Evolutionary conservation across 37 sponge, comb jelly and placozoan genomes (phyloP), one percentile per base, ranked within the genome.

Genomic region (Chondrilla cf. caribensis): DNA sequence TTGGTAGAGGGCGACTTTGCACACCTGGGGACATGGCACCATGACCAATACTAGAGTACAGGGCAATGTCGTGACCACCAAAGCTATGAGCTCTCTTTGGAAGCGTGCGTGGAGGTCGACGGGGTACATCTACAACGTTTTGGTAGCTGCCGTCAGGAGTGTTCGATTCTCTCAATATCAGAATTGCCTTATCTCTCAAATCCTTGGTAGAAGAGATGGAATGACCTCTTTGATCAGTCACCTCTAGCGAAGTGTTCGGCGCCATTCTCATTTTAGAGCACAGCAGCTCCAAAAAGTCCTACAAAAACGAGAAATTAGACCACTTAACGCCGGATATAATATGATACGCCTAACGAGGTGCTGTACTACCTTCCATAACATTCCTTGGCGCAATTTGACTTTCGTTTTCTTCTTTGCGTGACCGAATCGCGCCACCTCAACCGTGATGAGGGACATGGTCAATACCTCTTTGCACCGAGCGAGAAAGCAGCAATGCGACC

Each of bases 61-160:
- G 19, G 18, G 71, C 14, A 3, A 70, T 29, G 32, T 70, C 71
- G 8, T 37, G 39, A 29, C 71, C 38, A 9, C 39, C 39, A 36
- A 70, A 70, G 29, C 71, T 70, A 70, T 70, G 71, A 70, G 71
- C 71, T 7, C 71, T 22, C 18, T 37, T 70, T 6, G 71, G 71
- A 38, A 36, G 21, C 11, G 6, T 6, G 51, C 51, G 51, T 14
- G 51, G 11, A 11, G 51, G 51, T 14, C 51, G 9, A 31, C 39
- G 71, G 38, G 19, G 7, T 19, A 31, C 19, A 7, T 62, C 29
- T 7, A 7, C 29, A 19, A 70, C 38, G 31, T 8, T 18, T 29
- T 31, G 35, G 39, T 70, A 70, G 31, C 7, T 15, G 5, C 19
- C 28, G 4, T 60, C 64, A 6, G 5, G 19, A 22, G 38, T 38